These are phyloP conservation scores for Oreochromis aureus DNA, from an alignment of 2,113 vertebrate genomes.

Conservation along the genomic window DNA sequence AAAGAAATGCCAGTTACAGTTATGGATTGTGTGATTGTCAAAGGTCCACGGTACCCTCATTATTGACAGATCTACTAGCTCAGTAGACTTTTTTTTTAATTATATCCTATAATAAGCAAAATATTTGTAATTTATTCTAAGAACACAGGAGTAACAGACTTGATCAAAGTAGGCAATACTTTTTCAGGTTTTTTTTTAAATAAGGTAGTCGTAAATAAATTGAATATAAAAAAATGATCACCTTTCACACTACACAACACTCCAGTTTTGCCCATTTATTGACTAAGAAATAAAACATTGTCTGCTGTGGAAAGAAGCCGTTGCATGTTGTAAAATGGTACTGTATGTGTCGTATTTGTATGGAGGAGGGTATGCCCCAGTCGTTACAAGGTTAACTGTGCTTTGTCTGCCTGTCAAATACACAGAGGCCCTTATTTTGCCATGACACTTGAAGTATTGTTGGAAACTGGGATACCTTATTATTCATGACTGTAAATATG, in stretches of 20 bases:
- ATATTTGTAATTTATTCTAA: background rate
- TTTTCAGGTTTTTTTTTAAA: background rate
- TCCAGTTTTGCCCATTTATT: background rate
- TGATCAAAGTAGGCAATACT: background rate
- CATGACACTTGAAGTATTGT: constrained; percentile 17
- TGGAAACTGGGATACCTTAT: constrained; percentile 17
- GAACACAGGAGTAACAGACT: background rate
- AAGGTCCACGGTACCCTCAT: background rate
- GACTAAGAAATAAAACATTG: background rate
- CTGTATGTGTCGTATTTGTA: constrained; percentile 6
- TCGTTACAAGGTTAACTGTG: constrained; percentile 3
- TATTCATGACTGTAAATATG: constrained; percentile 37
- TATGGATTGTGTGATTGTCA: background rate
- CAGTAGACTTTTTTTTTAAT: background rate
- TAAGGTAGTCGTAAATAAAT: background rate
- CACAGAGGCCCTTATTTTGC: constrained; percentile 46
- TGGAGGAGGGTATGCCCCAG: background rate
- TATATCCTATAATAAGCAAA: background rate
- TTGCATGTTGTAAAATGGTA: background rate
- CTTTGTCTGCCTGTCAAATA: constrained; percentile 4
- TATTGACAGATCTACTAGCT: background rate
- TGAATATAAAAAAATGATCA: background rate
- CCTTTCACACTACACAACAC: background rate
- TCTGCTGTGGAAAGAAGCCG: background rate
- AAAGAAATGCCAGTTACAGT: background rate